Base-by-base conservation (phyloP, 2,113 vertebrate genomes). In the Chascanopsetta lugubris region DNA sequence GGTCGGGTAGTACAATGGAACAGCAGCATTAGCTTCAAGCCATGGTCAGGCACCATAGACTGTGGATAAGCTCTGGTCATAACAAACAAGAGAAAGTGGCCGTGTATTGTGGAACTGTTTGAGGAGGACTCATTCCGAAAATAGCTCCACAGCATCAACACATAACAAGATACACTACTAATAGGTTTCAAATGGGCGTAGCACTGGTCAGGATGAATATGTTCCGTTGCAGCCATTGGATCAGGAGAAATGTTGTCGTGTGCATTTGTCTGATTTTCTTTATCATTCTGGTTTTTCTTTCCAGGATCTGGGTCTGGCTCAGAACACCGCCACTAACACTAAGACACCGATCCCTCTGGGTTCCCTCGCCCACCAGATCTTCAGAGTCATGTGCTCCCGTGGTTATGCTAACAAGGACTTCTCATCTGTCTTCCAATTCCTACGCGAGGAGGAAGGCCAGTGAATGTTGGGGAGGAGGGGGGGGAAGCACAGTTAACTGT, bases 401-500 rank as follows among this genome's bases (percentile, higher is more conserved):
- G 96, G 97, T 80, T 98, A 97, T 79, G 91, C 96, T 68, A 90
- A 92, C 90, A 99, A 98, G 91, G 97, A 99, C 92, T 99, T 99
- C 94, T 99, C 97, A 18, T 92, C 97, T 1, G 93, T 99, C 73
- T 98, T 99, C 93, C 97, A 98, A 86, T 98, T 97, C 87, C 94
- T 98, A 46, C 95, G 96, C 2, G 97, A 99, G 79, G 97, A 99
- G 79, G 96, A 99, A 85, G 91, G 75, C 75, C 93, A 95, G 90
- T 92, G 88, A 90, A 61, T 32, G 47, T 26, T 62, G n/a, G 58
- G 66, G 29, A 30, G 29, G 29, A 30, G 29, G 29, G 29, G 38
- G 38, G 34, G 58, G 53, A 61, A 54, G 48, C 34, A 58, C 32
- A 48, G 68, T n/a, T 59, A 51, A 64, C 69, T 65, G 40, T 49